Evolutionary conservation across 2,113 vertebrate species (phyloP), one percentile per base, ranked within the genome.

Genomic region (Xenopus tropicalis): DNA sequence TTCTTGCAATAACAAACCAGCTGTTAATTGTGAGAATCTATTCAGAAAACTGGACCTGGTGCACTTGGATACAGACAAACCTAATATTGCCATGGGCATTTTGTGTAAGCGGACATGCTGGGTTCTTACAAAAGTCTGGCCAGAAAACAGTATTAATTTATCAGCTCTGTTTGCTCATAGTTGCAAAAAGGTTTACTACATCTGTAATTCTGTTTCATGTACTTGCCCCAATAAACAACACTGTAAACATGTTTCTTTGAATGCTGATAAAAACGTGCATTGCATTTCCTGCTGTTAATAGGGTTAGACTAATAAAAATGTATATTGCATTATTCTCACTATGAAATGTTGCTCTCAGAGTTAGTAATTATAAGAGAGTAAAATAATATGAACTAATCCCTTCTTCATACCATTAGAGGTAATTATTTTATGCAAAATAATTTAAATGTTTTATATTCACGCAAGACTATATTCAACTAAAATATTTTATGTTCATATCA

Each of bases 131-230:
- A 54, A 54, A n/a, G 52, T 16, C 52, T n/a, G n/a, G 7, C 16
- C 19, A 54, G 52, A 16, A 54, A n/a, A n/a, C n/a, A n/a, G n/a
- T 54, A 54, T 17, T 54, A n/a, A 54, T 54, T 54, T 54, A 48
- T 48, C 12, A 48, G 46, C 46, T 48, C 5, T n/a, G n/a, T 54
- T 54, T 5, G 14, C 52, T 19, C 52, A 54, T n/a, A n/a, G n/a
- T n/a, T n/a, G n/a, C n/a, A n/a, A n/a, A n/a, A n/a, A 54, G 9
- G 52, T n/a, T 54, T 54, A n/a, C 19, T 54, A 17, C 1, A 54
- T 54, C 19, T n/a, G 52, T 54, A 54, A 54, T 54, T n/a, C 52
- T 54, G 52, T 54, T 54, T 54, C 19, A n/a, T 54, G 52, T 54
- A 54, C 9, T n/a, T 17, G 10, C 52, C 52, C 9, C 52, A n/a